Conservation (phyloP, 2,888 invertebrate genomes). For the Trichopoda pennipes region DNA sequence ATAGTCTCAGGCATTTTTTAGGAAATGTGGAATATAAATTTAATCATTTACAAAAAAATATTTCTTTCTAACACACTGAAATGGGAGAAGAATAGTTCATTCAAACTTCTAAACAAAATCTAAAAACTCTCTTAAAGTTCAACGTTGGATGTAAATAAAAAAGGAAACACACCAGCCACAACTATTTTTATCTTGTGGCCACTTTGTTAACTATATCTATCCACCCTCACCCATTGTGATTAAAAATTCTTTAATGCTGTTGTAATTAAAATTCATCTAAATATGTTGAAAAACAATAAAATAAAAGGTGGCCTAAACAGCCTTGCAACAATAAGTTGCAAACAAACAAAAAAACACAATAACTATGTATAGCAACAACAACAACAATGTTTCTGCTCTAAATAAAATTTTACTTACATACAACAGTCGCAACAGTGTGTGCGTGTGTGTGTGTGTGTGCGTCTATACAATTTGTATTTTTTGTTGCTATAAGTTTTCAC, state of each 20-base stretch:
- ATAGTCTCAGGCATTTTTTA: no score
- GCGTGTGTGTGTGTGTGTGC: background rate
- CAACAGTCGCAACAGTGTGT: background rate
- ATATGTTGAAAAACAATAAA: constrained; percentile 22
- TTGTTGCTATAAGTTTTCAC: constrained; percentile 58
- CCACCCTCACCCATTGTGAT: background rate
- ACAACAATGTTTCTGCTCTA: constrained; percentile 59
- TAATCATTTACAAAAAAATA: no score
- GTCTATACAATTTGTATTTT: constrained; percentile 26
- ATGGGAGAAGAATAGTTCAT: background rate
- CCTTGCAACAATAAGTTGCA: constrained; percentile 45
- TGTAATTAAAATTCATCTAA: constrained; percentile 57
- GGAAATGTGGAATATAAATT: no score
- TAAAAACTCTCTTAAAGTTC: constrained; percentile 14
- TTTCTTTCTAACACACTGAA: background rate
- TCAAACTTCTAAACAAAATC: background rate
- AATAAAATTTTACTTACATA: constrained; percentile 54
- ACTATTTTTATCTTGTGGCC: constrained; percentile 46
- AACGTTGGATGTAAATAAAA: background rate
- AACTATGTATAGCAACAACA: background rate
- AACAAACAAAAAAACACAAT: constrained; percentile 1
- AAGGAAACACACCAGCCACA: constrained; percentile 3
- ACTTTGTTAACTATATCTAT: constrained; percentile 1
- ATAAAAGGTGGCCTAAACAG: constrained; percentile 45
- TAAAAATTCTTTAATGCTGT: constrained; percentile 55